Evolutionary conservation across 2,113 vertebrate species (phyloP), one percentile per base, ranked within the genome.

Genomic region (Corythoichthys intestinalis): DNA sequence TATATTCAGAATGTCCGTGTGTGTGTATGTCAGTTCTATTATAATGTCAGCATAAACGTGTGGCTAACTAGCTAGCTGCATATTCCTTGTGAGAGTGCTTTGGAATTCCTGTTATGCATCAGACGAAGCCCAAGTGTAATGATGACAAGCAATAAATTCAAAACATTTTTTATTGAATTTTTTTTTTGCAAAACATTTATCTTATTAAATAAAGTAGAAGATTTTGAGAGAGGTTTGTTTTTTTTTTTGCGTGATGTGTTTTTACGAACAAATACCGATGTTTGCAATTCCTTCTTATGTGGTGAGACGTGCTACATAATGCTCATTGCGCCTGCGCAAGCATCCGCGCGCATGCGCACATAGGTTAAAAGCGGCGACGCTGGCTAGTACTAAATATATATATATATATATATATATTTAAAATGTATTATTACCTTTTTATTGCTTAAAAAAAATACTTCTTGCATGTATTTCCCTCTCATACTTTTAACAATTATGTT

Each of bases 111-210:
- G 86, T 82, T 91, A 92, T 90, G 90, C 92, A 92, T 90, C 87
- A 77, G 84, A 89, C 86, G 72, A 87, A 87, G 71, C 85, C 86
- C 79, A 87, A 87, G 87, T 85, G 83, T 85, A 89, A 87, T 71
- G 57, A 88, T 72, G 83, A 87, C 77, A 79, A 93, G 92, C 92
- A 93, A 93, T 93, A 93, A 91, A 92, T 86, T 79, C 85, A 88
- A 85, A 66, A 86, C 82, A 79, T 91, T 93, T 92, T 93, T 91
- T 92, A 92, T 92, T 92, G 87, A 89, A 92, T 93, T 91, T 93
- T 93, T 91, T 93, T 44, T 93, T 92, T 92, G 85, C 90, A 92
- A 87, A 85, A 86, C 81, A 88, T 90, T 87, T 88, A 86, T 86
- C 84, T 82, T 87, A 87, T 69, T 84, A 67, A 93, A 93, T 93